Conservation (phyloP, 2,113 vertebrate species). For the Clupea harengus region DNA sequence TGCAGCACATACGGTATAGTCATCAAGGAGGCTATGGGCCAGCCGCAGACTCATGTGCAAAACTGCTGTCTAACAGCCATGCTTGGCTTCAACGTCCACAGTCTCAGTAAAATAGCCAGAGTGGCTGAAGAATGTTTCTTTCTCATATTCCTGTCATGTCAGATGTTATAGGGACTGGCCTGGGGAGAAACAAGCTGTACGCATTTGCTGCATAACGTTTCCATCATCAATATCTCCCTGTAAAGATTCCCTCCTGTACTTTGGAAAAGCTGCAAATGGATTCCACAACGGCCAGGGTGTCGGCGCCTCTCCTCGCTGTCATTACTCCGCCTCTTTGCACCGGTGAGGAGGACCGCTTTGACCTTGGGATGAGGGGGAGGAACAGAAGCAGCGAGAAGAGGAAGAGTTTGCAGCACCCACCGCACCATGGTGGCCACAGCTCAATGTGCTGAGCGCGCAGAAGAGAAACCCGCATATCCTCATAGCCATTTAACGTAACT, state of each 20-base stretch:
- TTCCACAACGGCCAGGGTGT: neutral
- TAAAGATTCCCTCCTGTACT: neutral
- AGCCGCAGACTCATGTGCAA: neutral
- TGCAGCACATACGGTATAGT: constrained; percentile 2
- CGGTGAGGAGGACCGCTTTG: constrained; percentile 40
- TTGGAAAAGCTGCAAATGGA: neutral
- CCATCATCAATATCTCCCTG: neutral
- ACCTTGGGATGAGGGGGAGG: constrained; percentile 50
- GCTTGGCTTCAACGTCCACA: neutral
- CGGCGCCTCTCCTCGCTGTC: neutral
- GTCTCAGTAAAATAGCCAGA: neutral
- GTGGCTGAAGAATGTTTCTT: neutral
- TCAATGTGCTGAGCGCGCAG: constrained; percentile 9
- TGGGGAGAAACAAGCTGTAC: neutral
- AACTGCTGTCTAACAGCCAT: neutral
- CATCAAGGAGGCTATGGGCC: neutral
- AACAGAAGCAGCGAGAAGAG: neutral
- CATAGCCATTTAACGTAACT: neutral
- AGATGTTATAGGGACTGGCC: neutral
- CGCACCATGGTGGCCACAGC: neutral
- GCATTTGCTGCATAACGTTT: neutral
- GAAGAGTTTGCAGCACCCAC: neutral
- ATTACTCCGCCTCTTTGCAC: constrained; percentile 10
- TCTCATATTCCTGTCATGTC: neutral
- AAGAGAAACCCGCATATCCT: constrained; percentile 5